Percentiles rank a stretch among this genome's conserved stretches.
Evolutionary conservation across 2,797 vertebrate species (phyloP).

Genomic region (Champsocephalus gunnari): DNA sequence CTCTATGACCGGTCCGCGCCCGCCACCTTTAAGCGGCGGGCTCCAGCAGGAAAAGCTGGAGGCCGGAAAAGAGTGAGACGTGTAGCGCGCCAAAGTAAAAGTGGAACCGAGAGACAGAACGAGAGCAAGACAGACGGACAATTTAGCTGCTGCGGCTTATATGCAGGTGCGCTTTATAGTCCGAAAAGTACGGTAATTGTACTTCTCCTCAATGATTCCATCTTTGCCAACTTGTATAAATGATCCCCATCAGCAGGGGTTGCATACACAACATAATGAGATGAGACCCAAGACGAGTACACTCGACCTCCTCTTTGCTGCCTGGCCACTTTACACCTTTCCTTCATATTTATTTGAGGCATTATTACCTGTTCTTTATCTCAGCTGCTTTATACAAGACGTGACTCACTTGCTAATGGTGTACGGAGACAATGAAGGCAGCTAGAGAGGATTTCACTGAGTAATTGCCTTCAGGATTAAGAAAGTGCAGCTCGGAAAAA

Average conservation of each 20-base stretch:
- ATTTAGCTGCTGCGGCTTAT: too few relatives aligned
- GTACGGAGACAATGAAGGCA: neutral
- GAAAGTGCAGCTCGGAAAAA: neutral
- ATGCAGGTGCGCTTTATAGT: too few relatives aligned
- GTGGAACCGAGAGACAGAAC: too few relatives aligned
- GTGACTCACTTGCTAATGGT: neutral
- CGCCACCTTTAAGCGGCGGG: too few relatives aligned
- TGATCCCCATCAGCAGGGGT: neutral
- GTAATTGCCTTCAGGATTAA: constrained; percentile 16
- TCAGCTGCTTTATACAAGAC: neutral
- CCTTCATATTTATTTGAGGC: neutral
- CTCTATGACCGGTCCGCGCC: too few relatives aligned
- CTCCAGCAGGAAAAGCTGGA: too few relatives aligned
- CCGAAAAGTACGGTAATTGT: too few relatives aligned
- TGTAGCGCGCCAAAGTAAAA: too few relatives aligned
- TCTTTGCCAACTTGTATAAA: constrained; percentile 2
- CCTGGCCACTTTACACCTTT: neutral
- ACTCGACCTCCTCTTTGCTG: neutral
- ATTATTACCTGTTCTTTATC: neutral
- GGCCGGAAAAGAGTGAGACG: too few relatives aligned
- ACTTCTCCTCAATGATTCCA: neutral
- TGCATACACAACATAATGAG: neutral
- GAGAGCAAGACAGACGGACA: too few relatives aligned
- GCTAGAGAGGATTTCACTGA: constrained; percentile 6
- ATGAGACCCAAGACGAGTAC: neutral